These are phyloP conservation scores for Apostichopus parvimensis DNA, from an alignment of 35 echinoderm and acorn worm species.

Conservation along the genomic window DNA sequence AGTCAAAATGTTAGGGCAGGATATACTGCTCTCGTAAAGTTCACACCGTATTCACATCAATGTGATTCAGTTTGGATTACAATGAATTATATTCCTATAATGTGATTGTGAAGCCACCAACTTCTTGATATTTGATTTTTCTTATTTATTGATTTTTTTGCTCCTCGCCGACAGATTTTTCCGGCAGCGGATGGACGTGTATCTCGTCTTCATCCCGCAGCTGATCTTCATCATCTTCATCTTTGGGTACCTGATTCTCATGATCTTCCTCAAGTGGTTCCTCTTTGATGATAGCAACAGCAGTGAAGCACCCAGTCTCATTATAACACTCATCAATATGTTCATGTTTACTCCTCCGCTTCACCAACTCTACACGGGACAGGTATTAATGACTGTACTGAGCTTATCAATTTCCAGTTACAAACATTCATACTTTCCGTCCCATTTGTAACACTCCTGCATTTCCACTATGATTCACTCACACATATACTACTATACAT, in stretches of 20 bases:
- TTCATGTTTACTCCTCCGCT: conserved; percentile 63
- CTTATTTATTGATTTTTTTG: background rate
- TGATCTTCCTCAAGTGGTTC: conserved; percentile 97
- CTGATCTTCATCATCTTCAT: conserved; percentile 84
- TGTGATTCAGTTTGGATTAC: no score
- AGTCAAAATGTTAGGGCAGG: no score
- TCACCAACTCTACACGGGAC: conserved; percentile 56
- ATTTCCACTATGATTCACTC: no score
- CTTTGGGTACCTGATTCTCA: conserved; percentile 90
- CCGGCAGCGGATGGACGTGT: conserved; percentile 73
- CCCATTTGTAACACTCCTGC: background rate
- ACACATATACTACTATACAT: no score
- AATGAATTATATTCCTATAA: no score
- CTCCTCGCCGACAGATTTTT: conserved; percentile 66
- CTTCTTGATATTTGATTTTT: background rate
- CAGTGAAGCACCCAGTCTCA: conserved; percentile 67
- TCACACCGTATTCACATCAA: no score
- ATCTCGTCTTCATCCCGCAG: conserved; percentile 88
- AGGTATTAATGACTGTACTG: conserved; percentile 57
- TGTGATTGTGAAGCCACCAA: no score
- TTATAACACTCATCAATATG: conserved; percentile 98
- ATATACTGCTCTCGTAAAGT: no score
- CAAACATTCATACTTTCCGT: background rate
- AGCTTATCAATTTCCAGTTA: background rate
- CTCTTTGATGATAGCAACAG: conserved; percentile 56